Evolutionary conservation across 92 coral and sea anemone genomes (phyloP).

Genomic region (Chrysogorgia sp.): DNA sequence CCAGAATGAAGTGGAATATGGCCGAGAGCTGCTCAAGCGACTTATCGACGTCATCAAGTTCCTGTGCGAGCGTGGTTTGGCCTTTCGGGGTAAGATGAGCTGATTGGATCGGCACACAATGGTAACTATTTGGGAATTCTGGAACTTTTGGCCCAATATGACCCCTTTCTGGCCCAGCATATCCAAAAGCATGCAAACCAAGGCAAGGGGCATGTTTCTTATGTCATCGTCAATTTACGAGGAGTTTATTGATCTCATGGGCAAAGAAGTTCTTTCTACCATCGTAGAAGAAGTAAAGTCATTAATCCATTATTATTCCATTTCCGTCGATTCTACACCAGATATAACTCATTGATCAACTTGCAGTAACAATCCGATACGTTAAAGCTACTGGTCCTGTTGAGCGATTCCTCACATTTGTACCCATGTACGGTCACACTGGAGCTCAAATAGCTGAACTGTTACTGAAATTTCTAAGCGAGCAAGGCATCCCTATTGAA

Average conservation of each 20-base stretch:
- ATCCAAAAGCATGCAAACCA: constrained; percentile 36
- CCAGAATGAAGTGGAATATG: constrained; percentile 33
- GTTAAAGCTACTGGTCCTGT: constrained; percentile 12
- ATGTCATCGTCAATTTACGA: constrained; percentile 33
- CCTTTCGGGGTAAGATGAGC: constrained; percentile 41
- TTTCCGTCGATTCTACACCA: constrained; percentile 38
- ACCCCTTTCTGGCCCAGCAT: constrained; percentile 40
- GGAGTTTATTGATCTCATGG: constrained; percentile 32
- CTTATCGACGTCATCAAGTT: constrained; percentile 15
- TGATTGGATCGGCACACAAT: constrained; percentile 27
- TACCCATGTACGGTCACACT: constrained; percentile 16
- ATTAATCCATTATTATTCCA: constrained; percentile 13
- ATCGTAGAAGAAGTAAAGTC: constrained; percentile 28
- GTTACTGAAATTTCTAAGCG: constrained; percentile 5
- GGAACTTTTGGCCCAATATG: constrained; percentile 27
- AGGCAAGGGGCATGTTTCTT: constrained; percentile 32
- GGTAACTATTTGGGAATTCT: constrained; percentile 35
- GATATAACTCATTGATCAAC: constrained; percentile 30
- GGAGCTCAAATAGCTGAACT: constrained; percentile 8
- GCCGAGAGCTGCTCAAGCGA: constrained; percentile 35
- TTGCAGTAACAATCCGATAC: constrained; percentile 11
- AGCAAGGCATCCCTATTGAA: constrained; percentile 1
- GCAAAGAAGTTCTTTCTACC: constrained; percentile 33
- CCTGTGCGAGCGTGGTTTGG: constrained; percentile 31
- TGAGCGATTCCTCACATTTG: constrained; percentile 13